Base-by-base conservation (phyloP, 2,113 vertebrate genomes). In the Balaeniceps rex region DNA sequence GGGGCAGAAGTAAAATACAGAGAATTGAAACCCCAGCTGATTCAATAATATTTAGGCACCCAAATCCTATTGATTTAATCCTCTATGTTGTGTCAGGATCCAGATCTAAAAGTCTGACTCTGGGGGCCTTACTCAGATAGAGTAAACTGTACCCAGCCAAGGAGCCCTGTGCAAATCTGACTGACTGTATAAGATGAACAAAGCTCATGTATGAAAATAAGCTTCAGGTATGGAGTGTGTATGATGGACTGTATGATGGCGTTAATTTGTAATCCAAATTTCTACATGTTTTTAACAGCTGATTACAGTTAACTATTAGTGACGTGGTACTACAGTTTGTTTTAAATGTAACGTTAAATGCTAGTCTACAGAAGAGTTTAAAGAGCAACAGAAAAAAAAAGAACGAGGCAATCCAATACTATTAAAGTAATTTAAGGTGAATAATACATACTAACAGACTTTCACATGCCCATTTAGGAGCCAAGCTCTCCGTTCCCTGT, bases 381-480 rank as follows among this genome's bases (percentile, higher is more conserved):
- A 81, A 78, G 58, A 86, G n/a, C 57, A 79, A 64, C n/a, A 74
- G 40, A 15, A 21, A 55, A 34, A 63, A 44, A 23, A 19, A 80
- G 19, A 61, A 84, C 7, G 6, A 69, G n/a, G 11, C 63, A 76
- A 69, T 88, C 18, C 51, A 74, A 36, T 57, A 36, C 33, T 42
- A 77, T 85, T 76, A 54, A 88, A 95, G 70, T 89, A 76, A 93
- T 88, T 94, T 63, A 51, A 68, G 51, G 42, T 77, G 61, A 92
- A 64, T 83, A 88, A 63, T 22, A 33, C 14, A 46, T 63, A 40
- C 36, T 80, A 76, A 63, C 57, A 93, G 74, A 83, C 46, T 46
- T 88, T 90, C 80, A 58, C 38, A 81, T 66, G 88, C 26, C 72
- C 10, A 0, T 23, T 72, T 54, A 70, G 80, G 65, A 94, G 89